Percentiles rank a stretch among this genome's conserved stretches.
These are phyloP conservation scores for Tetraodon nigroviridis DNA, from an alignment of 2,113 vertebrate genomes.

Conservation along the genomic window DNA sequence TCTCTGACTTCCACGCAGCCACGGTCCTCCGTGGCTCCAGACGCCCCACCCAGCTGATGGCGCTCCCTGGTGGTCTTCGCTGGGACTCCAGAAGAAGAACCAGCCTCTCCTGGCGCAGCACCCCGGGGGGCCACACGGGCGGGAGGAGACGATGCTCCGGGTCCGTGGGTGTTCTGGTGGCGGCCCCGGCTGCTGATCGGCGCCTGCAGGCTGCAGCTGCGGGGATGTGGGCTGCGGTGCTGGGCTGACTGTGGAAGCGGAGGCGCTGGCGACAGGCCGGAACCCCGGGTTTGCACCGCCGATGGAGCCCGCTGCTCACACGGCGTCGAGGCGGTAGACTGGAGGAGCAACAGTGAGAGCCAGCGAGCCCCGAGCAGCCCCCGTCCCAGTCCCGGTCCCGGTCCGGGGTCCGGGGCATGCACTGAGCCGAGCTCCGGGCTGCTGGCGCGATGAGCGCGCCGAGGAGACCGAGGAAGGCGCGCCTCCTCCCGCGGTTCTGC, in stretches of 20 bases:
- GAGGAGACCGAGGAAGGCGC: slow-evolving; percentile 63
- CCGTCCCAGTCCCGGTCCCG: no score
- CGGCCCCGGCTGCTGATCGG: slow-evolving; percentile 1
- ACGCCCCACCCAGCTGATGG: slow-evolving; percentile 49
- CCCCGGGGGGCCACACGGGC: neutral
- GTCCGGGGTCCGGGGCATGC: slow-evolving; percentile 44
- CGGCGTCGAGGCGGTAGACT: slow-evolving; percentile 1
- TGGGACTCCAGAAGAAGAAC: slow-evolving; percentile 35
- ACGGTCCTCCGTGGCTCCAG: neutral
- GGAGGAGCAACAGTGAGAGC: slow-evolving; percentile 4
- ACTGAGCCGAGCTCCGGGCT: slow-evolving; percentile 52
- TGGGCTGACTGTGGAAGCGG: slow-evolving; percentile 6
- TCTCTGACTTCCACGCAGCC: neutral
- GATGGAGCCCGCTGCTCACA: slow-evolving; percentile 16
- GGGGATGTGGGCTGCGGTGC: slow-evolving; percentile 2
- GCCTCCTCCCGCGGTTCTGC: slow-evolving; percentile 65
- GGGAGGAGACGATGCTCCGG: slow-evolving; percentile 1
- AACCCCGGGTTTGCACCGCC: neutral
- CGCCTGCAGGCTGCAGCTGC: neutral
- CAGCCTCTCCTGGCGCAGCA: slow-evolving; percentile 31
- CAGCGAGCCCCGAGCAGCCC: neutral
- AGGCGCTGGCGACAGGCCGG: slow-evolving; percentile 43
- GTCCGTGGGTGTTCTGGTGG: neutral
- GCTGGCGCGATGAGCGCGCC: slow-evolving; percentile 67
- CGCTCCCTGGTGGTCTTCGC: slow-evolving; percentile 41